A percentile compares a stretch with the other conserved stretches of the same genome.
Evolutionary conservation across 2,888 invertebrate genomes (phyloP).

Genomic region (Molorchus minor): DNA sequence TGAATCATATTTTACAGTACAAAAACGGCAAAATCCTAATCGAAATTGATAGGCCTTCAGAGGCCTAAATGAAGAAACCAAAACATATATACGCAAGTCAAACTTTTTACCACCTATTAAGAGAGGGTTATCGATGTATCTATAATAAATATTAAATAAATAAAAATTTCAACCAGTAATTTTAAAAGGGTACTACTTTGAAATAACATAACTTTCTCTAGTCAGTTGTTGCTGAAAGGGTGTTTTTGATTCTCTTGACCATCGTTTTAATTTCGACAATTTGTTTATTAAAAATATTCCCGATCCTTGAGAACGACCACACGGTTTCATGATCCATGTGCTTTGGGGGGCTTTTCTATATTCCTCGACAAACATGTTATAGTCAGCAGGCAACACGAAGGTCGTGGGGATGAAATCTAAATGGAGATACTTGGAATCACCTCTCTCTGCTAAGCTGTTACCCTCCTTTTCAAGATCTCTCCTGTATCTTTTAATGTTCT

Average conservation of each 20-base stretch:
- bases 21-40: slow-evolving; percentile 94
- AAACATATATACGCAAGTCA: slow-evolving; percentile 89
- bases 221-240: slow-evolving; percentile 84
- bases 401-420: slow-evolving; percentile 94
- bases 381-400: slow-evolving; percentile 93
- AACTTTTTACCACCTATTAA: slow-evolving; percentile 97
- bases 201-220: slow-evolving; percentile 94
- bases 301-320: slow-evolving; percentile 93
- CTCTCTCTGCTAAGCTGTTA: slow-evolving; percentile 85
- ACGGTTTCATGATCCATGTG: slow-evolving; percentile 98
- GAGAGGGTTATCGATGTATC: slow-evolving; percentile 93
- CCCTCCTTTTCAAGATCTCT: slow-evolving; percentile 93
- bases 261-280: slow-evolving; percentile 90
- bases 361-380: slow-evolving; percentile 97
- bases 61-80: slow-evolving; percentile 93
- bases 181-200: slow-evolving; percentile 68
- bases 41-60: slow-evolving; percentile 92
- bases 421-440: slow-evolving; percentile 79
- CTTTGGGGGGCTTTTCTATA: slow-evolving; percentile 93
- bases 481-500: slow-evolving; percentile 93
- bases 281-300: slow-evolving; percentile 97
- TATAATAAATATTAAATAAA: slow-evolving; percentile 45
- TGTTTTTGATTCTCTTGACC: slow-evolving; percentile 87
- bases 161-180: slow-evolving; percentile 10
- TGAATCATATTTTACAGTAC: slow-evolving; percentile 93